These are phyloP conservation scores for Lophotriccus pileatus DNA, from an alignment of 2,797 vertebrate genomes.

Conservation along the genomic window DNA sequence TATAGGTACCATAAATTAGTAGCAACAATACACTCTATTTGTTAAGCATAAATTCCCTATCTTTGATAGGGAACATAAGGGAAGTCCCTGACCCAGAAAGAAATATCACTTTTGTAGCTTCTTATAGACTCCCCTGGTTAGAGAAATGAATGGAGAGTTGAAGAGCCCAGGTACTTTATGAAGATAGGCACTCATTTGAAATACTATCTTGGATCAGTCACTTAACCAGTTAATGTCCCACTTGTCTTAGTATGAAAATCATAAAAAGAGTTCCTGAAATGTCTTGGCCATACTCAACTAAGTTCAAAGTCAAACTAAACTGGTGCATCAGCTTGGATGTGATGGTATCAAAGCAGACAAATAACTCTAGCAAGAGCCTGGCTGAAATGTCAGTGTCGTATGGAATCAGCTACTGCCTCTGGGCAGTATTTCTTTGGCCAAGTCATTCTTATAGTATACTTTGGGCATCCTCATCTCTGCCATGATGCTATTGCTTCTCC, in stretches of 20 bases:
- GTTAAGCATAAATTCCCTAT: neutral
- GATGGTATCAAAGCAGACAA: neutral
- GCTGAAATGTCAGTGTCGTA: neutral
- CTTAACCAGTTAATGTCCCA: neutral
- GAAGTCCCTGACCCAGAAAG: neutral
- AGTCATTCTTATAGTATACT: neutral
- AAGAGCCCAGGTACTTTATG: neutral
- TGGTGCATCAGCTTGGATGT: neutral
- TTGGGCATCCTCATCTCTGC: neutral
- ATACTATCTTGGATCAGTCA: neutral
- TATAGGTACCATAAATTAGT: conserved; percentile 35
- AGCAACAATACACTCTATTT: neutral
- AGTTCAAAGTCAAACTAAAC: neutral
- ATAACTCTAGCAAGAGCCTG: neutral
- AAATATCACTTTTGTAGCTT: neutral
- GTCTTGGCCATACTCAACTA: neutral
- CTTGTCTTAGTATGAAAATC: neutral
- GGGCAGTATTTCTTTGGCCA: neutral
- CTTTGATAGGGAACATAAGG: neutral
- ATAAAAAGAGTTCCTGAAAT: neutral
- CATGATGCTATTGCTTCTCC: neutral
- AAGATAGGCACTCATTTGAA: neutral
- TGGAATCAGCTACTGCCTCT: neutral
- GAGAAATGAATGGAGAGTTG: neutral
- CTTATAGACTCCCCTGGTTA: neutral